Evolutionary conservation across 1,140 invertebrate species (phyloP).

Genomic region (Wiebesia pumilae): DNA sequence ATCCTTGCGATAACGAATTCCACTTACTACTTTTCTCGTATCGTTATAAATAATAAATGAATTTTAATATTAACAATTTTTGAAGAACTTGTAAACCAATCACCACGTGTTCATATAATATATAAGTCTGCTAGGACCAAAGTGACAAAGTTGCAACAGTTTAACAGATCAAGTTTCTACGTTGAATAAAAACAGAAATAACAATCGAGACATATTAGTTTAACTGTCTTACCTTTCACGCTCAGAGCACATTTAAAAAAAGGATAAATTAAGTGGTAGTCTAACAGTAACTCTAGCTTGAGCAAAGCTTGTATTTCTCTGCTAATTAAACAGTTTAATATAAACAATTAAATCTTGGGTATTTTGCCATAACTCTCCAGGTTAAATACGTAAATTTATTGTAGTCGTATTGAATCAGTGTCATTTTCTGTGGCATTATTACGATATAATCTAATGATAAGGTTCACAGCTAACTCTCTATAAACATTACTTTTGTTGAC

Average conservation of each 20-base stretch:
- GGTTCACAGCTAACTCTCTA: background rate
- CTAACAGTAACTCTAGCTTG: background rate
- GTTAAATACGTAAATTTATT: background rate
- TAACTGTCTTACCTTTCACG: background rate
- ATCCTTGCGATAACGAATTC: constrained; percentile 14
- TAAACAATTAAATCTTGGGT: background rate
- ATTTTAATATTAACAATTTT: constrained; percentile 35
- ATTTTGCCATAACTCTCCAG: background rate
- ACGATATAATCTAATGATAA: background rate
- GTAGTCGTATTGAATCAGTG: background rate
- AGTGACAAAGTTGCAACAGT: constrained; percentile 46
- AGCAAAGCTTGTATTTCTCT: background rate
- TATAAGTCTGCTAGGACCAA: constrained; percentile 51
- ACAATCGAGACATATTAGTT: background rate
- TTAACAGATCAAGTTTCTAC: constrained; percentile 22
- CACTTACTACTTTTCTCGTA: constrained; percentile 19
- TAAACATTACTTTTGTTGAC: background rate
- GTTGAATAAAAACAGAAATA: constrained; percentile 1
- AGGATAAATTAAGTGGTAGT: background rate
- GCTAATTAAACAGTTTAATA: background rate
- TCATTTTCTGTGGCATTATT: background rate
- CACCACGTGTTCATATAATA: constrained; percentile 50
- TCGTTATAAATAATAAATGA: constrained; percentile 28
- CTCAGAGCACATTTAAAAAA: background rate
- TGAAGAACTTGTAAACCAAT: constrained; percentile 30